These are phyloP conservation scores for Amphibalanus amphitrite DNA, from an alignment of 1,140 invertebrate genomes.

Conservation along the genomic window DNA sequence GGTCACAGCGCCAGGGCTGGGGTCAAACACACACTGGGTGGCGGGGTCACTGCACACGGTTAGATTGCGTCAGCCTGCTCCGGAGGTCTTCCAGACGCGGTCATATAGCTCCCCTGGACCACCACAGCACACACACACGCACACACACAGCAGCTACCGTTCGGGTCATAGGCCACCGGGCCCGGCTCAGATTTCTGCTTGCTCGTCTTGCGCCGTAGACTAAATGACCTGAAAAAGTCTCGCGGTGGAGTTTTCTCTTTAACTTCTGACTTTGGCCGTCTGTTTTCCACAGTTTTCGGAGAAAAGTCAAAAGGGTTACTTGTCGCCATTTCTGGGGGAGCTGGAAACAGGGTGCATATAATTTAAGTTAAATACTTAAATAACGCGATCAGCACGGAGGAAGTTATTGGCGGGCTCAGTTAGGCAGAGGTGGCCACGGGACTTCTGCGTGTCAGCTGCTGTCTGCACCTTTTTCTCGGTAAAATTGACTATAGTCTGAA, in stretches of 20 bases:
- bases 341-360: background rate
- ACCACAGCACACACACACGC: background rate
- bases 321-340: background rate
- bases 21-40: background rate
- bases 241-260: background rate
- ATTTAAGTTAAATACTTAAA: no score
- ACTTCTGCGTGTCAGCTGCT: no score
- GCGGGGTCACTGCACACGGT: no score
- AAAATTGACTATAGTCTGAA: no score
- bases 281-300: background rate
- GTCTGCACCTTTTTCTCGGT: no score
- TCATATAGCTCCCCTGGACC: no score
- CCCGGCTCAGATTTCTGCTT: background rate
- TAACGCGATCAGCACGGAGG: no score
- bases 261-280: background rate
- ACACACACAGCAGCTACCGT: background rate
- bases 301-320: background rate
- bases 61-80: background rate
- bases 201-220: background rate
- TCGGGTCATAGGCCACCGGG: background rate
- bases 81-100: background rate
- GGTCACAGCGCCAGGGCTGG: background rate
- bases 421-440: no score
- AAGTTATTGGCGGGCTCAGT: no score
- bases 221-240: background rate